These are phyloP conservation scores for Gyrodactylus salaris DNA, from an alignment of 1,140 invertebrate species.

Conservation along the genomic window DNA sequence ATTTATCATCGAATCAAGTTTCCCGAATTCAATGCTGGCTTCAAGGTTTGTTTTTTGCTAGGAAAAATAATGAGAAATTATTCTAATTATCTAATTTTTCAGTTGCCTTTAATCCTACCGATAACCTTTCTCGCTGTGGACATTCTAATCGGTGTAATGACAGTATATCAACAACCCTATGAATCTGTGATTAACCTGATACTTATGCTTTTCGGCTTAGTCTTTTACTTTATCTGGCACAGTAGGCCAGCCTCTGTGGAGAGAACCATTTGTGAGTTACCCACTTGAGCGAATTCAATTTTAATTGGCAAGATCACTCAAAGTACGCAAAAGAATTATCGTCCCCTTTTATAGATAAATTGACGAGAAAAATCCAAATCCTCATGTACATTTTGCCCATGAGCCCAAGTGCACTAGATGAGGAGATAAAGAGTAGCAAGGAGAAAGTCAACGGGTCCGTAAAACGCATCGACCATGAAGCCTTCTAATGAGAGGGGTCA, in stretches of 20 bases:
- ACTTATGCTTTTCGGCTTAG: constrained; percentile 23
- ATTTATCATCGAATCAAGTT: neutral
- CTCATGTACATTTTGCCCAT: too few species aligned
- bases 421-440: too few species aligned
- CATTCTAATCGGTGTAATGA: constrained; percentile 14
- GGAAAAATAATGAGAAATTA: too few species aligned
- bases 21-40: neutral
- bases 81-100: constrained; percentile 10
- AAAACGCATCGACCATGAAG: too few species aligned
- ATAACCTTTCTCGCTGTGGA: constrained; percentile 13
- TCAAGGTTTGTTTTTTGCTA: too few species aligned
- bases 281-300: too few species aligned
- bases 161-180: constrained; percentile 32
- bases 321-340: too few species aligned
- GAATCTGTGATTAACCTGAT: constrained; percentile 44
- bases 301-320: neutral
- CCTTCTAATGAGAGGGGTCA: too few species aligned
- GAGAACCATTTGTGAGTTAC: neutral
- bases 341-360: too few species aligned
- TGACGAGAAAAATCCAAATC: too few species aligned
- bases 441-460: too few species aligned
- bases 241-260: neutral
- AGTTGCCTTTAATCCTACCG: constrained; percentile 15
- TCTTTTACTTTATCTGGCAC: neutral
- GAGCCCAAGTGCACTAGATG: too few species aligned